Base-by-base conservation (phyloP, 2,113 vertebrate species). In the Aegithalos caudatus region DNA sequence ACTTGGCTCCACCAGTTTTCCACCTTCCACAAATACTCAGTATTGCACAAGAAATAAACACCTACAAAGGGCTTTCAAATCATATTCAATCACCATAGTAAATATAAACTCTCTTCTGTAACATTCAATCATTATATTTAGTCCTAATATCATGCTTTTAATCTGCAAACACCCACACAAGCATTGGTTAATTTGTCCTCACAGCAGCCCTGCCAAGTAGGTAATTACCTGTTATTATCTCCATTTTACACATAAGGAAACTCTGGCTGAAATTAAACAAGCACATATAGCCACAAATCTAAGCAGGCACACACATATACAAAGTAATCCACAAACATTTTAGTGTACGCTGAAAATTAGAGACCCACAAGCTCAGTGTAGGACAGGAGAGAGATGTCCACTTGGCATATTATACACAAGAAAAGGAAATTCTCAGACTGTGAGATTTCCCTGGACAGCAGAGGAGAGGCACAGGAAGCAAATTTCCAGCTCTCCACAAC, bases 121-220 rank as follows among this genome's bases (percentile, higher is more conserved):
- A 92, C 61, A 78, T 90, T 93, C 93, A 93, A 95, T 96, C 93
- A 96, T 97, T 96, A 86, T 90, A 94, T 94, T 96, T 93, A 95
- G 92, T 90, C 56, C 79, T 93, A 96, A 94, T 90, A 96, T 96
- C 90, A 44, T 12, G 57, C 92, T 86, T 96, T 96, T 96, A 92
- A 96, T 96, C 94, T 95, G 90, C 60, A 74, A 88, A 94, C 92
- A 95, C 88, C 94, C 80, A 83, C 95, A 94, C 82, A 94, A 93
- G 85, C 92, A 81, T 78, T 96, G 92, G 95, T 97, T 96, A 96
- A 96, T 96, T 97, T 94, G 94, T 95, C 94, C 95, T 96, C 90
- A 96, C 88, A 96, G 88, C 88, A 96, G 90, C 88, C 79, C 82
- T 92, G 94, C 79, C 89, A 95, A 93, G 81, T 93, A 92, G 87